A percentile compares a stretch with the other conserved stretches of the same genome.
phyloP scores from a whole-genome alignment of 2,113 vertebrate genomes.

The Tachysurus fulvidraco region DNA sequence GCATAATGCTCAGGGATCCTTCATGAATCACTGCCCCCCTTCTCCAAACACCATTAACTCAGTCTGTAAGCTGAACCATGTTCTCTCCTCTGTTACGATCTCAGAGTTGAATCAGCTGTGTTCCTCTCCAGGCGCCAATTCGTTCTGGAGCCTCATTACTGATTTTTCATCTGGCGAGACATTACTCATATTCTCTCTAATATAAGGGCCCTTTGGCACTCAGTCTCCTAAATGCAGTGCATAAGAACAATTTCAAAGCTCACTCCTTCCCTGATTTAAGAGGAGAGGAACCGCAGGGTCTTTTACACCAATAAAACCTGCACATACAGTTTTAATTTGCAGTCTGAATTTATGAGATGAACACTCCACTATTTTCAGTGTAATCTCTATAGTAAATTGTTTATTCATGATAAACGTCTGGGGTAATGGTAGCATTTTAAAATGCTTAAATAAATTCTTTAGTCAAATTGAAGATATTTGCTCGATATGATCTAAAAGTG shows the following conservation, averaged over 20 bases:
- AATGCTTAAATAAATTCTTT: neutral
- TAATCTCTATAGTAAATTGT: neutral
- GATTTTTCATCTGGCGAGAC: slow-evolving; percentile 46
- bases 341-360: neutral
- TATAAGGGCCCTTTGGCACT: slow-evolving; percentile 32
- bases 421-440: neutral
- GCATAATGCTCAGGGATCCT: neutral
- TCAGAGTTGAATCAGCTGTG: slow-evolving; percentile 13
- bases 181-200: slow-evolving; percentile 42
- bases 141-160: slow-evolving; percentile 29
- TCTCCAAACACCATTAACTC: neutral
- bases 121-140: slow-evolving; percentile 19
- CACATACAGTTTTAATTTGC: neutral
- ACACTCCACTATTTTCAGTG: neutral
- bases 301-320: neutral
- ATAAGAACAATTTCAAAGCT: slow-evolving; percentile 36
- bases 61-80: slow-evolving; percentile 47
- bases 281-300: neutral
- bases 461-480: neutral
- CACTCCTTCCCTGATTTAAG: slow-evolving; percentile 11
- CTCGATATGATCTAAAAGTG: neutral
- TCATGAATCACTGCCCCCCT: neutral
- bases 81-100: slow-evolving; percentile 10
- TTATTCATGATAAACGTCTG: neutral
- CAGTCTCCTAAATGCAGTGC: slow-evolving; percentile 7